Base-by-base conservation (phyloP, 1,140 invertebrate species). In the Orchesella cincta region DNA sequence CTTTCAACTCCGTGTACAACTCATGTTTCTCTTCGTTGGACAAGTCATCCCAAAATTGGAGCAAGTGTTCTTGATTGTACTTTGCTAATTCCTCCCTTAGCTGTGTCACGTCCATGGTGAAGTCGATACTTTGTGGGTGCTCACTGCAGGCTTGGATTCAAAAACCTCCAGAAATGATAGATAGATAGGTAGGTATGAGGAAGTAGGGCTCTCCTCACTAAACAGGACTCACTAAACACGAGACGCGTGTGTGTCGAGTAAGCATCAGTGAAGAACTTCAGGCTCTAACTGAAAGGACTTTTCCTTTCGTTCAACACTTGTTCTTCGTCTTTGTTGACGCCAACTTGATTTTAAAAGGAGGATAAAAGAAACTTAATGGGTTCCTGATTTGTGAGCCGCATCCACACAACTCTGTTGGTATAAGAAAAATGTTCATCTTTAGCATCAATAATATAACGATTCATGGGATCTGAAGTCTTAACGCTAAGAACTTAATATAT, bases 11-110 rank as follows among this genome's bases (percentile, higher is more conserved):
- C 33, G 62, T 62, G 33, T 72, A 78, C 31, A 82, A 71, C 16
- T 84, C 82, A 39, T 88, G 82, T 78, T 88, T 89, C 82, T 96
- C 89, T 64, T 90, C 86, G 5, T 91, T 87, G 28, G 85, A 87
- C 1, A 98, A 83, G 78, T 91, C 88, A 77, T 92, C 87, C 92
- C 92, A 97, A 86, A 94, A 98, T 82, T 91, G 88, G 8, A 98
- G 84, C 76, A 98, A 86, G 85, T 98, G 96, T 74, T 92, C 90
- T 87, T 98, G 96, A 26, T 86, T 87, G 79, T 87, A 84, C 18
- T 82, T 77, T 28, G 79, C 78, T 74, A 90, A 84, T 26, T 84
- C 75, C 34, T 81, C 78, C 73, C 83, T 82, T 20, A 88, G 75
- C 57, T 81, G 76, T 62, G 84, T 83, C 18, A 88, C 77, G 76